Evolutionary conservation across 2,797 vertebrate species (phyloP), one percentile per base, ranked within the genome.

Genomic region (Mus caroli): DNA sequence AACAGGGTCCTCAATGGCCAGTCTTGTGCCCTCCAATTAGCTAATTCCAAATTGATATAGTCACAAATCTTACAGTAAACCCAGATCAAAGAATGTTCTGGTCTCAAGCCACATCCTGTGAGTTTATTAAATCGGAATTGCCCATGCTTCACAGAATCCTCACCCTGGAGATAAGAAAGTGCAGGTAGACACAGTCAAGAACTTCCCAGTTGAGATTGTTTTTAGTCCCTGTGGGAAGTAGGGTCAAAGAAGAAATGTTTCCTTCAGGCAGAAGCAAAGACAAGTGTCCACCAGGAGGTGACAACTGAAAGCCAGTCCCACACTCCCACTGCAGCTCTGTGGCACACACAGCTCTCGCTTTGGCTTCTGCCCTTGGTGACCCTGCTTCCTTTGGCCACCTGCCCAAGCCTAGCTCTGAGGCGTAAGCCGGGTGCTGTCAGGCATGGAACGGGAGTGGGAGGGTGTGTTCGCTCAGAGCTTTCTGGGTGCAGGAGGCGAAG

Each of bases 41-140:
- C 67, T 86, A 94, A 77, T 60, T 92, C 71, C 79, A 91, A 97
- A 77, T 85, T 95, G 95, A 58, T 73, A 58, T 82, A 69, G 79
- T 92, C 80, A 28, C 10, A 94, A 94, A 95, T 91, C 69, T 75
- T 64, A n/a, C 24, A 11, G 76, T 89, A 89, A 92, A 75, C 34
- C 43, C 28, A 96, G 83, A 73, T 60, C 56, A 76, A 96, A 88
- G 60, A 88, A 93, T 86, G 13, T 31, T 64, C 67, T 86, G 80
- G 17, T 69, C 69, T 26, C 75, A 3, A 80, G 14, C 37, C 46
- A 58, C 56, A 71, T 52, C 67, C 79, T 82, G 43, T 64, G 43
- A 71, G 17, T 24, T 76, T 85, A 62, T 91, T 87, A 77, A 89
- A 69, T 93, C 88, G 79, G 62, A 88, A 90, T 94, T 83, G 13